Percentiles rank a stretch among this genome's conserved stretches.
Conservation (phyloP, 2,888 invertebrate species). For the Euplexia lucipara region DNA sequence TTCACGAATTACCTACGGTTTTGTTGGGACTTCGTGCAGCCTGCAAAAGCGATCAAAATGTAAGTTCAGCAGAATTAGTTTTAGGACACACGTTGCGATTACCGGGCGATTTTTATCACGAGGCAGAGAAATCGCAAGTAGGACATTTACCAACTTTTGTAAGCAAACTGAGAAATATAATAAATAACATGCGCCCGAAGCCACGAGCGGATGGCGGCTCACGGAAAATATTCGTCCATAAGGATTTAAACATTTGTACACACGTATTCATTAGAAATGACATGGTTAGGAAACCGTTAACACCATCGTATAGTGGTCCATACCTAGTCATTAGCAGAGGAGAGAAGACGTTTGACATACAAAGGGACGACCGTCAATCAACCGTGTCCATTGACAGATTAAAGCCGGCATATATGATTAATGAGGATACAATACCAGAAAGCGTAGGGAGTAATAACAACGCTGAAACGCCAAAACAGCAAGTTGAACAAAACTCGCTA, state of each 20-base stretch:
- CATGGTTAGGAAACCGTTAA: conserved; percentile 2
- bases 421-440: neutral
- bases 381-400: conserved; percentile 1
- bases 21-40: conserved; percentile 10
- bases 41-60: neutral
- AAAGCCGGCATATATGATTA: neutral
- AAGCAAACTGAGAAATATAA: neutral
- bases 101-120: conserved; percentile 15
- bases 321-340: neutral
- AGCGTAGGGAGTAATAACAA: neutral
- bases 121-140: neutral
- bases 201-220: neutral
- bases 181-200: neutral
- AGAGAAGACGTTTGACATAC: too few relatives aligned
- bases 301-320: conserved; percentile 1
- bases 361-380: neutral
- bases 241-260: conserved; percentile 4
- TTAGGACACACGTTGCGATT: neutral
- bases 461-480: neutral
- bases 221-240: conserved; percentile 2
- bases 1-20: conserved; percentile 10
- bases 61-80: conserved; percentile 7
- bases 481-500: neutral
- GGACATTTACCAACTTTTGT: neutral
- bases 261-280: conserved; percentile 14